Evolutionary conservation across 1,140 invertebrate genomes (phyloP).

Genomic region (Bombus sylvicola): DNA sequence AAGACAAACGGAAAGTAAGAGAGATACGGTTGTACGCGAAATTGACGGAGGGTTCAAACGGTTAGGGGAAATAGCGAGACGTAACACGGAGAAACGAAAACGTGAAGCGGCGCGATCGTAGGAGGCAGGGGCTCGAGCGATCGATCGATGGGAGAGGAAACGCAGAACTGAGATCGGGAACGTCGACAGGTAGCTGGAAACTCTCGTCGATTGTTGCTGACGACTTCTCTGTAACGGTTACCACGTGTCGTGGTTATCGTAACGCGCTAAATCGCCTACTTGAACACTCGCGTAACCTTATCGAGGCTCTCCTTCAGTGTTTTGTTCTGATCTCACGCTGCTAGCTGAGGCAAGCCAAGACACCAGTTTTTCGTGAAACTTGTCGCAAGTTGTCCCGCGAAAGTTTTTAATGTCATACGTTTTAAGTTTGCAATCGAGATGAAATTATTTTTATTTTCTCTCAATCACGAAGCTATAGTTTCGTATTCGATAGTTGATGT

Average conservation of each 20-base stretch:
- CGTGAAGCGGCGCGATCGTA: slow-evolving; percentile 51
- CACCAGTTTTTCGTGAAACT: background rate
- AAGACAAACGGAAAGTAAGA: background rate
- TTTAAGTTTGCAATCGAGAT: background rate
- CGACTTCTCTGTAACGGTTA: background rate
- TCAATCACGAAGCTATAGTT: background rate
- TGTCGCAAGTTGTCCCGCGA: background rate
- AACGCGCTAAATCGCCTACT: slow-evolving; percentile 52
- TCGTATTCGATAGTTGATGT: background rate
- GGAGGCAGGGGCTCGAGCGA: slow-evolving; percentile 49
- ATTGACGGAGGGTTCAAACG: slow-evolving; percentile 29
- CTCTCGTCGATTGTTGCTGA: background rate
- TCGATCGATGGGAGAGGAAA: slow-evolving; percentile 49
- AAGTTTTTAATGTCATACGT: background rate
- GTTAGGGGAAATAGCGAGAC: slow-evolving; percentile 6
- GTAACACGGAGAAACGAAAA: slow-evolving; percentile 36
- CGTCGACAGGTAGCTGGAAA: slow-evolving; percentile 53
- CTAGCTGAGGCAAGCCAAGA: too few relatives aligned
- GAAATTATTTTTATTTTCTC: background rate
- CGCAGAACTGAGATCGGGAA: slow-evolving; percentile 48
- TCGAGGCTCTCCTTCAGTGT: slow-evolving; percentile 32
- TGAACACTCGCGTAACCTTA: slow-evolving; percentile 54
- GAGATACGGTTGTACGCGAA: background rate
- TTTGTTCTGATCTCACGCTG: slow-evolving; percentile 28
- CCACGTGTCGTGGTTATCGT: slow-evolving; percentile 54